Percentiles rank a stretch among this genome's conserved stretches.
Conservation (phyloP, 2,888 invertebrate genomes). For the Phymatocera aterrima region DNA sequence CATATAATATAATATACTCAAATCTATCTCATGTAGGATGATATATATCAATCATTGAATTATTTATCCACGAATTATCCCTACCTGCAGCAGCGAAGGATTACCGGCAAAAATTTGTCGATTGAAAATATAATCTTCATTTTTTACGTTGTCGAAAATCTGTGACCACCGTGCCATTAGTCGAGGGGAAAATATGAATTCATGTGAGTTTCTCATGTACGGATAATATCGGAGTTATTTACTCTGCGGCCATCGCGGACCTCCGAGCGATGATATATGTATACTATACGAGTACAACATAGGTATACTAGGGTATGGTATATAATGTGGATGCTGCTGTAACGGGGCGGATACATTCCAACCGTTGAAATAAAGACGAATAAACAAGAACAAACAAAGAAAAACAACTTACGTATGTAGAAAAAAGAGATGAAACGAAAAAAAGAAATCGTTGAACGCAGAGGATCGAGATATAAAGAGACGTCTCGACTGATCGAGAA, state of each 20-base stretch:
- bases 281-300: background rate
- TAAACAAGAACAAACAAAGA: background rate
- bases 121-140: too few species aligned
- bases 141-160: too few species aligned
- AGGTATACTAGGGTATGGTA: background rate
- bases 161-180: too few species aligned
- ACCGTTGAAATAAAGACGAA: background rate
- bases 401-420: background rate
- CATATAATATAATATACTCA: too few species aligned
- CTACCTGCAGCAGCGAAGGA: too few species aligned
- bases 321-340: background rate
- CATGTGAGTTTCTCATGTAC: too few species aligned
- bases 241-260: background rate
- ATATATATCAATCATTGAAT: too few species aligned
- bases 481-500: background rate
- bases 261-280: too few species aligned
- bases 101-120: too few species aligned
- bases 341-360: slow-evolving; percentile 25
- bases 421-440: background rate
- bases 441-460: background rate
- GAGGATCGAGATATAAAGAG: background rate
- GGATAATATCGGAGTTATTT: background rate
- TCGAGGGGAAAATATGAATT: too few species aligned
- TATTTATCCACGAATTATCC: too few species aligned
- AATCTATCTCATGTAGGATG: too few species aligned